Percentiles rank a stretch among this genome's conserved stretches.
phyloP scores from a whole-genome alignment of 2,888 invertebrate species.

The Mylabris sibirica region DNA sequence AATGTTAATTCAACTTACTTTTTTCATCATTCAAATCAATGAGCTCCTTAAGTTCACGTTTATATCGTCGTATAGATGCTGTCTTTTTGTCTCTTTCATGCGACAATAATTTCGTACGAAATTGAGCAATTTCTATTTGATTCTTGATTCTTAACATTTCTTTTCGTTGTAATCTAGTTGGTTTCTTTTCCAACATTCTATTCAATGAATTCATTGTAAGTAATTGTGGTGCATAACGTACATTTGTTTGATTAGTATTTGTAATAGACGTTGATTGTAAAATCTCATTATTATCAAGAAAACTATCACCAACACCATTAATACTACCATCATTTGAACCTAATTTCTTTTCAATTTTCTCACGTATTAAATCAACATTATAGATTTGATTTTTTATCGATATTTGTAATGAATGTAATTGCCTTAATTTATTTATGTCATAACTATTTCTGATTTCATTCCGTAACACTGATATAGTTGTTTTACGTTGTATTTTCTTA shows the following conservation, averaged over 20 bases:
- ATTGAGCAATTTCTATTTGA: slow-evolving; percentile 74
- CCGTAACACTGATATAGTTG: slow-evolving; percentile 65
- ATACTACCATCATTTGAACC: slow-evolving; percentile 35
- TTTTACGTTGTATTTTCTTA: slow-evolving; percentile 54
- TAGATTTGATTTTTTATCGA: slow-evolving; percentile 73
- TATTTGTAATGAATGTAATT: slow-evolving; percentile 74
- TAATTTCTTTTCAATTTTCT: slow-evolving; percentile 56
- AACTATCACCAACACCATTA: not conserved
- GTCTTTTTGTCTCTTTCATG: slow-evolving; percentile 75
- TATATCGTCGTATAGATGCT: slow-evolving; percentile 69
- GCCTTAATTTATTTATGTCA: slow-evolving; percentile 73
- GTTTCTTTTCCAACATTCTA: slow-evolving; percentile 63
- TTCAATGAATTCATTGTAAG: slow-evolving; percentile 60
- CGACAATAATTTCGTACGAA: slow-evolving; percentile 72
- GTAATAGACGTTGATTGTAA: slow-evolving; percentile 26
- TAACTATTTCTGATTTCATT: slow-evolving; percentile 78
- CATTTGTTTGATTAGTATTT: slow-evolving; percentile 38
- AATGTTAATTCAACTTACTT: slow-evolving; percentile 59
- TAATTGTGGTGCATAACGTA: slow-evolving; percentile 56
- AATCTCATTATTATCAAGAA: slow-evolving; percentile 9
- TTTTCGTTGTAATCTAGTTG: slow-evolving; percentile 70
- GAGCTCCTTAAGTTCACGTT: slow-evolving; percentile 69
- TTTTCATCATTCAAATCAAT: slow-evolving; percentile 75
- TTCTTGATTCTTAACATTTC: slow-evolving; percentile 72
- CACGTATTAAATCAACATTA: slow-evolving; percentile 65